phyloP scores from a whole-genome alignment of 2,113 vertebrate species.

The Phyllostomus discolor region DNA sequence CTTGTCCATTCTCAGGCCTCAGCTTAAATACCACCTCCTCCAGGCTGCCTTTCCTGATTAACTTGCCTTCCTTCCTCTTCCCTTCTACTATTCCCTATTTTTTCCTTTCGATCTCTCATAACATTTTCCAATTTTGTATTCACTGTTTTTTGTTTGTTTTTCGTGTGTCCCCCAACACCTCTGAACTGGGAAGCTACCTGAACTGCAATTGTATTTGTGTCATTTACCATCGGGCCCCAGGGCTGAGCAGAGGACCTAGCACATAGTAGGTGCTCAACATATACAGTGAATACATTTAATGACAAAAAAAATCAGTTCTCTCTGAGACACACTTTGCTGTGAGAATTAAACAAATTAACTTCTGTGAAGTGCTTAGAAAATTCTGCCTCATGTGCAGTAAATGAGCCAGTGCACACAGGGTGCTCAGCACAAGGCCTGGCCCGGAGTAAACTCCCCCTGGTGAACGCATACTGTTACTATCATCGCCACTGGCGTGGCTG shows the following conservation, averaged over 20 bases:
- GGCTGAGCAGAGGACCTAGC: too few species aligned
- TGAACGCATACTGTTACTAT: rapidly evolving
- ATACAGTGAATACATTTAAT: neutral
- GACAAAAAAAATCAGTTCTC: neutral
- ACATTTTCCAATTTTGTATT: neutral
- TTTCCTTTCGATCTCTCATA: neutral
- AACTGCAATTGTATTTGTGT: neutral
- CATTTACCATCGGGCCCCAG: neutral
- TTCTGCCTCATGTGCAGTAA: conserved; percentile 68
- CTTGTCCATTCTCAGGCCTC: neutral
- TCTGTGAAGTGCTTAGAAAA: neutral
- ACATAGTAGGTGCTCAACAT: neutral
- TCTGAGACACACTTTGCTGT: neutral
- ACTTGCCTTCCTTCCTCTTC: neutral
- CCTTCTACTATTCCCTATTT: neutral
- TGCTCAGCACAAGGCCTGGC: neutral
- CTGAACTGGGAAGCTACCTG: rapidly evolving
- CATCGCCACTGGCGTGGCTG: neutral
- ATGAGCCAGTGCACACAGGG: conserved; percentile 64
- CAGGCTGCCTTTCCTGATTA: too few species aligned
- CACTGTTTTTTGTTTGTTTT: too few species aligned
- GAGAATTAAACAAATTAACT: neutral
- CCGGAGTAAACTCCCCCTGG: too few species aligned
- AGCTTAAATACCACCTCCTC: neutral
- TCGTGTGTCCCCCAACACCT: neutral